These are phyloP conservation scores for Himalopsyche tibetana DNA, from an alignment of 2,888 invertebrate genomes.

Conservation along the genomic window DNA sequence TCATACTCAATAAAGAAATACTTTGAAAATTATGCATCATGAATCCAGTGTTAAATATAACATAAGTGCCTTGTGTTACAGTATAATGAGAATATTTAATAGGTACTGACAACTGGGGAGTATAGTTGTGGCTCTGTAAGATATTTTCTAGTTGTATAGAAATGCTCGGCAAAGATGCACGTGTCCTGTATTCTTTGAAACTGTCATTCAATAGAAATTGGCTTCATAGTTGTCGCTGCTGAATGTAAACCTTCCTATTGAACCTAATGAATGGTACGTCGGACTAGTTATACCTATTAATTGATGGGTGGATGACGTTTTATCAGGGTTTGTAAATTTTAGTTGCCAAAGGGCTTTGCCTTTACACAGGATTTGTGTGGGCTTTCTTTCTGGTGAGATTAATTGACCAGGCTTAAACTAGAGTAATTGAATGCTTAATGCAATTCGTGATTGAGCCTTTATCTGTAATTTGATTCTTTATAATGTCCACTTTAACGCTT, in stretches of 20 bases:
- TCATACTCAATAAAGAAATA: background rate
- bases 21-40: slow-evolving; percentile 32
- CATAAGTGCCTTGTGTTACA: slow-evolving; percentile 21
- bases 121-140: background rate
- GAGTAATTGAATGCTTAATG: too few species aligned
- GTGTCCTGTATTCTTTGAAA: background rate
- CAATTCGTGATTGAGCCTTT: too few species aligned
- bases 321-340: slow-evolving; percentile 28
- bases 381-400: background rate
- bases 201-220: background rate
- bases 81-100: background rate
- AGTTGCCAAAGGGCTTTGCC: slow-evolving; percentile 34
- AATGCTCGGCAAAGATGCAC: too few species aligned
- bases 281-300: too few species aligned
- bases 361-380: background rate
- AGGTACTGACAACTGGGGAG: background rate
- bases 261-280: too few species aligned
- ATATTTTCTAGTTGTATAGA: background rate
- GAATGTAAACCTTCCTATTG: too few species aligned
- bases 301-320: background rate
- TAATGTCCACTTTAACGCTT: too few species aligned
- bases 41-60: background rate
- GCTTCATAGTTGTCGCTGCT: too few species aligned
- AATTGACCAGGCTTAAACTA: too few species aligned
- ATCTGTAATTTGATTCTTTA: too few species aligned